Evolutionary conservation across 2,888 invertebrate genomes (phyloP), one percentile per base, ranked within the genome.

Genomic region (Xylocampa areola): DNA sequence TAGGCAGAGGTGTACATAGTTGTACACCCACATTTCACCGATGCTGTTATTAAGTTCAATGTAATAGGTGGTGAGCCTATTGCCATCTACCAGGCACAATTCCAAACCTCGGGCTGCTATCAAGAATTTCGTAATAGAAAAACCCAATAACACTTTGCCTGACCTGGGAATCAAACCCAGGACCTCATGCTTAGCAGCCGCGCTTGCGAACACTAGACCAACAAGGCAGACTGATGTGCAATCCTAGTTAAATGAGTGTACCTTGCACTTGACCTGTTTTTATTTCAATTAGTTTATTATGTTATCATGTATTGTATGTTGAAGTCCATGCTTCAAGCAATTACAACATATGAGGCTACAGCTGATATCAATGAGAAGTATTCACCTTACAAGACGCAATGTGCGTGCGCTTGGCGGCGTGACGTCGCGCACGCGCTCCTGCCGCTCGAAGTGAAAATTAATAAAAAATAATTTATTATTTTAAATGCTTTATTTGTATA

Each of bases 311-410:
- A 3, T 14, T 27, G 2, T 23, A 14, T 0, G 1, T 37, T 13
- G 17, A 23, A 37, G 16, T 19, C 29, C 17, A 40, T 29, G 29
- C 19, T 8, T 25, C n/a, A 36, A n/a, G 25, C 23, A 35, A 19
- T 59, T 57, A 45, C 44, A 41, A 39, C 44, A 52, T 32, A 27
- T 11, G 19, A 17, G 29, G 29, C 45, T 52, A 27, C 61, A 57
- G 74, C 44, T 73, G 60, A 57, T 49, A 29, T n/a, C n/a, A n/a
- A n/a, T 41, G 53, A 55, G 45, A 67, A 57, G 41, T 57, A 25
- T 54, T 63, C 63, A 64, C 68, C 52, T 74, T 64, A 36, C 58
- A n/a, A 50, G 51, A 45, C 48, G 64, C 48, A n/a, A n/a, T n/a
- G 35, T 58, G 49, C 48, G 60, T 54, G 19, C 44, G 57, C 59